Conservation (phyloP, 2,113 vertebrate genomes). For the Ailurus styani region DNA sequence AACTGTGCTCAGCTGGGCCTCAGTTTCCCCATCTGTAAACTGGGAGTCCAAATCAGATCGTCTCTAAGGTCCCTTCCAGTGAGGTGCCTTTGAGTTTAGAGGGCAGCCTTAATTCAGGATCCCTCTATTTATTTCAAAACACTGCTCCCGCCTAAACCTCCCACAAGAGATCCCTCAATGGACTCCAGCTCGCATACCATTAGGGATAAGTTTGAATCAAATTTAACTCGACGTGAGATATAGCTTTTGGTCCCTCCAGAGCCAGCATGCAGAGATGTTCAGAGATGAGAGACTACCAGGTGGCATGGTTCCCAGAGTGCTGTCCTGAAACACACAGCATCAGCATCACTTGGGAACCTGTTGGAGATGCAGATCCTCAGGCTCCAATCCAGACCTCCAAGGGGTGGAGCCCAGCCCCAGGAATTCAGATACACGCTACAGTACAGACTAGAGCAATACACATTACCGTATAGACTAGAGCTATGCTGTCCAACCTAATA, state of each 20-base stretch:
- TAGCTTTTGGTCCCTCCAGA: not conserved
- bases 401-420: not conserved
- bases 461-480: not conserved
- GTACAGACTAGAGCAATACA: not conserved
- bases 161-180: not conserved
- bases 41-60: not conserved
- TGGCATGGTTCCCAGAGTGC: not conserved
- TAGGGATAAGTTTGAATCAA: not conserved
- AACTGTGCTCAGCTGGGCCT: not conserved
- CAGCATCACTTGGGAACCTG: not conserved
- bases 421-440: not conserved
- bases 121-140: not conserved
- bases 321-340: not conserved
- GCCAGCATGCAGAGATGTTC: not conserved
- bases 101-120: not conserved
- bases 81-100: not conserved
- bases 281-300: too few relatives aligned
- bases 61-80: not conserved
- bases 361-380: not conserved
- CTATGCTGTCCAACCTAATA: rapidly evolving
- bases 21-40: not conserved
- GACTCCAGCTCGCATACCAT: not conserved
- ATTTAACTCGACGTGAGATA: too few relatives aligned
- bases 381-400: not conserved
- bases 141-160: not conserved